Conservation (phyloP, 2,113 vertebrate species). For the Pygoscelis adeliae region DNA sequence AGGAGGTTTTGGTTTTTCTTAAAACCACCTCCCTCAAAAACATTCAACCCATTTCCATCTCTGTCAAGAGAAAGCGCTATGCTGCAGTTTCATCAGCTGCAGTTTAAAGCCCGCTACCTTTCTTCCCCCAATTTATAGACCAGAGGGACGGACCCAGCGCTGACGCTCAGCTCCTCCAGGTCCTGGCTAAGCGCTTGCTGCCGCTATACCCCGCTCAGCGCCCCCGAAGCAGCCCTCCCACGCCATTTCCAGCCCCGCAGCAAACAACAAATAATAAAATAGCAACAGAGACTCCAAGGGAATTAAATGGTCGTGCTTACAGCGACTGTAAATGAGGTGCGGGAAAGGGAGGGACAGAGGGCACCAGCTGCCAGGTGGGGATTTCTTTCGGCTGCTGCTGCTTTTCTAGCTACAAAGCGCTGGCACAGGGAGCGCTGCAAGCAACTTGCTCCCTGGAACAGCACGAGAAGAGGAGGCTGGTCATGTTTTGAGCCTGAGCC, state of each 20-base stretch:
- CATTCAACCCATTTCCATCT: background rate
- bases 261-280: background rate
- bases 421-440: background rate
- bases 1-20: background rate
- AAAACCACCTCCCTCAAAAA: background rate
- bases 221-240: background rate
- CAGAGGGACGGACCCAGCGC: rapidly evolving
- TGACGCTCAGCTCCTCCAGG: background rate
- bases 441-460: background rate
- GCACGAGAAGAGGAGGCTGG: background rate
- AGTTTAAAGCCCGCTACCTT: background rate
- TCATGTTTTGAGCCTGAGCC: background rate
- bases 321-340: background rate
- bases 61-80: rapidly evolving
- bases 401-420: background rate
- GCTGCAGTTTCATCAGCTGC: background rate
- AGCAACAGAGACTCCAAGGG: background rate
- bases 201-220: rapidly evolving
- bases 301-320: background rate
- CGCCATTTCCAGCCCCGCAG: background rate
- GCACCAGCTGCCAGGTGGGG: background rate
- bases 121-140: rapidly evolving
- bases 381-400: background rate
- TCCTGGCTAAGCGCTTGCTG: background rate
- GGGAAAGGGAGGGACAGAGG: background rate